A percentile compares a stretch with the other conserved stretches of the same genome.
phyloP scores from a whole-genome alignment of 1,140 invertebrate species.

The Penaeus chinensis region DNA sequence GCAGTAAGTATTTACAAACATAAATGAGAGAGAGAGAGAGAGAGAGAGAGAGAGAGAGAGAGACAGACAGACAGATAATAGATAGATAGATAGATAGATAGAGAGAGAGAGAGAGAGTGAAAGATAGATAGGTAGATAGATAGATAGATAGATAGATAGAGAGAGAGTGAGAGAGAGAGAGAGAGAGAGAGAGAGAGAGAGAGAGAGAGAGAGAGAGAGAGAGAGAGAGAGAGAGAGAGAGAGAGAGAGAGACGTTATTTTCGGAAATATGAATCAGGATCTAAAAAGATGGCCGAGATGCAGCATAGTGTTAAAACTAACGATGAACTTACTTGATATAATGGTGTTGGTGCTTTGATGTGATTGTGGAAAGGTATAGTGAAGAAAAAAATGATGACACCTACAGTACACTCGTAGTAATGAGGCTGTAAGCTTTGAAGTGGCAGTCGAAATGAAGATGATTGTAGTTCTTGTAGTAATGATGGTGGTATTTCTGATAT shows the following conservation, averaged over 20 bases:
- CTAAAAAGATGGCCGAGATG: too few relatives aligned
- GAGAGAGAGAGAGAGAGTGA: background rate
- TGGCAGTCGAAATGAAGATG: too few relatives aligned
- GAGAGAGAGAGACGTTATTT: conserved; percentile 64
- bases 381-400: background rate
- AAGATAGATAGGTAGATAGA: background rate
- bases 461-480: too few relatives aligned
- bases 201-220: conserved; percentile 11
- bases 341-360: too few relatives aligned
- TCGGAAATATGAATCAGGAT: too few relatives aligned
- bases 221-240: background rate
- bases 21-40: background rate
- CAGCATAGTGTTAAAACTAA: too few relatives aligned
- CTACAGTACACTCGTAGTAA: background rate
- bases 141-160: conserved; percentile 16
- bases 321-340: too few relatives aligned
- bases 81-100: too few relatives aligned
- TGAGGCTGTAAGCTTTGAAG: too few relatives aligned
- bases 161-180: conserved; percentile 21
- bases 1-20: background rate
- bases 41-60: background rate
- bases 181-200: conserved; percentile 5
- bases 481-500: too few relatives aligned
- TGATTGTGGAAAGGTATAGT: too few relatives aligned
- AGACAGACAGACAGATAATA: background rate